A percentile compares a stretch with the other conserved stretches of the same genome.
phyloP scores from a whole-genome alignment of 2,888 invertebrate genomes.

The Drosophila austrosaltans region DNA sequence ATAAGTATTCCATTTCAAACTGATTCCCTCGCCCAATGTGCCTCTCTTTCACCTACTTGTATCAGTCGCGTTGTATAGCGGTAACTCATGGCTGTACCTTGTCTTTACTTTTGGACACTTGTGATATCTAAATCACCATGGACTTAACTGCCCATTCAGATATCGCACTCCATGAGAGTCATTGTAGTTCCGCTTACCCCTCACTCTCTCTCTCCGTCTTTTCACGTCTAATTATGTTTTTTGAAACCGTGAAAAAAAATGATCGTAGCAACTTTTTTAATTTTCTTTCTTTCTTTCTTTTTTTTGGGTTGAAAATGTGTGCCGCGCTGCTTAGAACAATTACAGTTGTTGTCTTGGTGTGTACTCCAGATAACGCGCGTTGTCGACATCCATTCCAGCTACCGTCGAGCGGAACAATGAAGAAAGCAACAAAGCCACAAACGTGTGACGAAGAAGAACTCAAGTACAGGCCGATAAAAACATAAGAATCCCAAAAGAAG shows the following conservation, averaged over 20 bases:
- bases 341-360: constrained; percentile 27
- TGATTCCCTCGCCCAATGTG: neutral
- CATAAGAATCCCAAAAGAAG: constrained; percentile 48
- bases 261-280: constrained; percentile 36
- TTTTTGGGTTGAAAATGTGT: constrained; percentile 9
- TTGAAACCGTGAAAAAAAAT: constrained; percentile 43
- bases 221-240: constrained; percentile 46
- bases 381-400: constrained; percentile 50
- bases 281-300: constrained; percentile 34
- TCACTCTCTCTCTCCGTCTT: constrained; percentile 25
- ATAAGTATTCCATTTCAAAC: no score
- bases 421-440: constrained; percentile 51
- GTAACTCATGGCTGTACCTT: constrained; percentile 64
- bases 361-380: constrained; percentile 71
- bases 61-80: constrained; percentile 66
- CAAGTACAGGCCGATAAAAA: constrained; percentile 67
- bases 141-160: constrained; percentile 35
- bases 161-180: constrained; percentile 38
- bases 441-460: constrained; percentile 43
- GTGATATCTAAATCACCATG: constrained; percentile 44
- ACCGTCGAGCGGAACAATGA: constrained; percentile 48
- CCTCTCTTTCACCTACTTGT: constrained; percentile 50
- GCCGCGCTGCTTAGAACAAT: constrained; percentile 25
- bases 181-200: neutral
- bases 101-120: constrained; percentile 16